Base-by-base conservation (phyloP, 2,797 vertebrate genomes). In the Pelochelys cantorii region DNA sequence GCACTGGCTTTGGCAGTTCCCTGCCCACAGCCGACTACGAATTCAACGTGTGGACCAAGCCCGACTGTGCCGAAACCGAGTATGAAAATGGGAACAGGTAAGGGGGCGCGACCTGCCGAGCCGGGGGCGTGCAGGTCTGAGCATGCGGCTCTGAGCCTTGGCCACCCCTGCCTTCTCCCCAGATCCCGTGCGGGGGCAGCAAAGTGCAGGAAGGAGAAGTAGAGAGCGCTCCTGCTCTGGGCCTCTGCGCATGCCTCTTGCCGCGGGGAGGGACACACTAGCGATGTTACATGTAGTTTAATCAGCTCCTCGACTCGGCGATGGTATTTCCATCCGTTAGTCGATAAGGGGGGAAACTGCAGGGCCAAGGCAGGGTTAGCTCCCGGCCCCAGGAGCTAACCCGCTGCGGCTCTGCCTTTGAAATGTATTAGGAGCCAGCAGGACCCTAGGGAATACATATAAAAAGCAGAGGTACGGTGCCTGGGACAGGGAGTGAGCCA, bases 31-130 rank as follows among this genome's bases (percentile, higher is more conserved):
- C 98, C 2, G 99, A 99, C 97, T 99, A 98, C 5, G 99, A 99
- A 97, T 99, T 99, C 97, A 99, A 99, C 1, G 98, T 99, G 71
- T 99, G 99, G 99, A 99, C 99, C 6, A 98, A 98, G 95, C 99
- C 99, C 1, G 99, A 99, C 98, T 99, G 99, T 48, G 98, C 98
- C 0, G 98, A 98, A 27, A 99, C 99, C 0, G 99, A 99, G 96
- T 98, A 99, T 42, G 99, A 99, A 96, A 99, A 99, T 55, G 98
- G 99, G 88, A 99, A 99, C 98, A 98, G 99, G 99, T 99, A 96
- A 62, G 15, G 74, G 20, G 13, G 11, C 5, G 22, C 3, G 42
- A 8, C 42, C 42, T 48, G 42, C 42, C 8, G 42, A 48, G 42
- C 42, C 8, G 7, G 42, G 42, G 42, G 42, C 42, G 42, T 6